Conservation (phyloP, 92 coral and sea anemone genomes). For the Heliopora coerulea region DNA sequence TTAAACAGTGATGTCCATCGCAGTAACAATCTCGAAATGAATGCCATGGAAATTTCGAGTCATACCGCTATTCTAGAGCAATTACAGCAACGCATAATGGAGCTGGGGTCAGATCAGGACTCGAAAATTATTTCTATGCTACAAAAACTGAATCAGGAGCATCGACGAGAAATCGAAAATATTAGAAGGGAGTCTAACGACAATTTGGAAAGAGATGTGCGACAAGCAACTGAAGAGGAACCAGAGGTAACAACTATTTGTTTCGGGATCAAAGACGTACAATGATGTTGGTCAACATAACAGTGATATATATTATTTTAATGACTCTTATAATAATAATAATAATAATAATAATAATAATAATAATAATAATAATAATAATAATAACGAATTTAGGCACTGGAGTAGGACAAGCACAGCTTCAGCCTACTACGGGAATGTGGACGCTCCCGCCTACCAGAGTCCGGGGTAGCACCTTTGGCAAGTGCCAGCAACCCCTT, state of each 20-base stretch:
- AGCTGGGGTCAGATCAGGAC: neutral
- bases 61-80: neutral
- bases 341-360: too few relatives aligned
- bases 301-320: too few relatives aligned
- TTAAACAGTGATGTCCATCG: neutral
- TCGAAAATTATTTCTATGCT: slow-evolving; percentile 68
- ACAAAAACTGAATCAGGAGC: slow-evolving; percentile 66
- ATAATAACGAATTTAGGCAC: too few relatives aligned
- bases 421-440: too few relatives aligned
- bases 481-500: too few relatives aligned
- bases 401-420: too few relatives aligned
- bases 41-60: neutral
- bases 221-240: neutral
- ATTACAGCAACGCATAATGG: neutral
- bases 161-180: slow-evolving; percentile 66
- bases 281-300: too few relatives aligned
- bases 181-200: neutral
- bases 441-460: too few relatives aligned
- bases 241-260: neutral
- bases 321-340: too few relatives aligned
- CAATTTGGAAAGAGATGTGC: neutral
- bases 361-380: too few relatives aligned
- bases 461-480: too few relatives aligned
- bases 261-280: too few relatives aligned
- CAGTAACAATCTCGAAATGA: neutral